phyloP scores from a whole-genome alignment of 1,140 invertebrate genomes.

The Microplitis demolitor region DNA sequence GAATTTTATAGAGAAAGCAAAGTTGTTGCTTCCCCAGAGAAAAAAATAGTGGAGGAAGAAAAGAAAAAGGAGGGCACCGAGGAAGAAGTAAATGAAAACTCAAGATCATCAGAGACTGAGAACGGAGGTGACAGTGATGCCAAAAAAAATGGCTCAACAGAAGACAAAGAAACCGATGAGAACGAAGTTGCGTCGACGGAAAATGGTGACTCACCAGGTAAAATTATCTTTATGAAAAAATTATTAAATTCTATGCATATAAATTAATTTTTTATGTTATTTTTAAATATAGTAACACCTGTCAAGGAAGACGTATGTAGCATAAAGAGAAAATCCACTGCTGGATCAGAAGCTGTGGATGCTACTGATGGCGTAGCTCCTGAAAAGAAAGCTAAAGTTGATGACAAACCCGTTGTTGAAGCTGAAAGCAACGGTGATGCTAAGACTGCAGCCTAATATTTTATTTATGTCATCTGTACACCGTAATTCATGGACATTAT shows the following conservation, averaged over 20 bases:
- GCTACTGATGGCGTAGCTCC: conserved; percentile 66
- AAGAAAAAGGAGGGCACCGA: conserved; percentile 43
- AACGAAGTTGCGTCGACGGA: conserved; percentile 67
- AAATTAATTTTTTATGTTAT: conserved; percentile 31
- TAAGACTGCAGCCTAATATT: conserved; percentile 68
- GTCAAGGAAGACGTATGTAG: conserved; percentile 56
- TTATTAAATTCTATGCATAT: not conserved
- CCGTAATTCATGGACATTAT: conserved; percentile 55
- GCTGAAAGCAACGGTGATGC: conserved; percentile 66
- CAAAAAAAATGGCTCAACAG: conserved; percentile 62
- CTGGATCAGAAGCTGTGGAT: conserved; percentile 61
- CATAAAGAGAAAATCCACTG: conserved; percentile 75
- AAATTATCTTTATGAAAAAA: not conserved
- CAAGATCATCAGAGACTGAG: conserved; percentile 50
- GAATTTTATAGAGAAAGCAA: conserved; percentile 55
- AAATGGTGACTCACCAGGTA: conserved; percentile 66
- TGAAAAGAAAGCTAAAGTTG: conserved; percentile 75
- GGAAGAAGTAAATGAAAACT: conserved; percentile 54
- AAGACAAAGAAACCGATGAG: conserved; percentile 58
- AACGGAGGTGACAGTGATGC: conserved; percentile 57
- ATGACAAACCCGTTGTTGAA: conserved; percentile 61
- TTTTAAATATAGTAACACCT: conserved; percentile 47
- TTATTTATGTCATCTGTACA: conserved; percentile 31
- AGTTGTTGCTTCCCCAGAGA: conserved; percentile 65
- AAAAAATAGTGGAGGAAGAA: conserved; percentile 57